Evolutionary conservation across 1,140 invertebrate species (phyloP), one percentile per base, ranked within the genome.

Genomic region (Gerris buenoi): DNA sequence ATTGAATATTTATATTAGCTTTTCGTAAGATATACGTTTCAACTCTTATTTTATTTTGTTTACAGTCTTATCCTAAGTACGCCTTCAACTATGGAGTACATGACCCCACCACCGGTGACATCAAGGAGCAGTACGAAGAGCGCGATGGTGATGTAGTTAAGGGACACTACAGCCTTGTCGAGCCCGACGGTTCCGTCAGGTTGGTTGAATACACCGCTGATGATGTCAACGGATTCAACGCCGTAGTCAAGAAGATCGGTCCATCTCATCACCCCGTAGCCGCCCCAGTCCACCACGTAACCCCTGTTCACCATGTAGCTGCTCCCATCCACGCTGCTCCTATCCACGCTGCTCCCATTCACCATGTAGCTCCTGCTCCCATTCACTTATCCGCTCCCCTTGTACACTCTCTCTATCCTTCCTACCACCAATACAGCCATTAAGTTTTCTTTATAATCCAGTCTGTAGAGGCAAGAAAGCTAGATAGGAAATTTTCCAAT

Each of bases 191-290:
- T 18, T 77, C 77, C 63, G 74, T 77, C 65, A 75, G 79, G 68
- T 75, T 77, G 69, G 80, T 80, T 62, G 76, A 79, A 67, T 81
- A 82, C 70, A 77, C 77, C 23, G 77, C 78, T 27, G 77, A 79
- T 59, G 76, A 77, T 23, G 73, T 75, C 25, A 75, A 72, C 68
- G 79, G 79, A 60, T 69, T 69, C 63, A 69, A 69, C 68, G 68
- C 68, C n/a, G 68, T 69, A 2, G 68, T 69, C 27, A 69, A 69
- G 65, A 69, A 69, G 46, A 69, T 69, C 68, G 68, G 68, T 10
- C 68, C 65, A 1, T 63, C 65, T 3, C 68, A 69, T 28, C 68
- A 69, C 63, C 68, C 68, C 5, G 33, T 46, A 46, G 33, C 33
- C 18, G 64, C 68, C 5, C 64, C 64, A 1, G 25, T 58, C 23